Evolutionary conservation across 2,888 invertebrate genomes (phyloP).

Genomic region (Diadegma fenestrale): DNA sequence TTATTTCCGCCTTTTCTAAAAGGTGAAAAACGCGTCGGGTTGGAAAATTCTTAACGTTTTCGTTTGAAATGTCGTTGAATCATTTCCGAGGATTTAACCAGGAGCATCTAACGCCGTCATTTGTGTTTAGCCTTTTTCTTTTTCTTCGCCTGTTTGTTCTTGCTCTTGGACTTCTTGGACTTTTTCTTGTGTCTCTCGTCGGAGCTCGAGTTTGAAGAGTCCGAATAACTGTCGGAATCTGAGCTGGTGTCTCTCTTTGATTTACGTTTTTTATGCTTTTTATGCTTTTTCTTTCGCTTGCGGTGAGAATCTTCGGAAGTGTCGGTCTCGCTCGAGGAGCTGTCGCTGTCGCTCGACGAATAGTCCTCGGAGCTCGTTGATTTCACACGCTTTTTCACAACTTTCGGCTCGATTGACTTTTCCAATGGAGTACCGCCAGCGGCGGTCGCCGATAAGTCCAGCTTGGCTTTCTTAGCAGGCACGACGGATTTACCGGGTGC

Average conservation of each 20-base stretch:
- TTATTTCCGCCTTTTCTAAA: background rate
- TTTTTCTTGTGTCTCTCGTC: slow-evolving; percentile 89
- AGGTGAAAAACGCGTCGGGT: slow-evolving; percentile 3
- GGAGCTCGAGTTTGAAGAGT: slow-evolving; percentile 88
- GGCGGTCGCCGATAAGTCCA: slow-evolving; percentile 60
- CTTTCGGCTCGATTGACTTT: slow-evolving; percentile 81
- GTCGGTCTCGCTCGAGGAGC: slow-evolving; percentile 85
- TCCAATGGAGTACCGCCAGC: slow-evolving; percentile 63
- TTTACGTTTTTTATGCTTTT: slow-evolving; percentile 86
- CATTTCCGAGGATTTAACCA: background rate
- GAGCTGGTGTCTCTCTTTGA: slow-evolving; percentile 87
- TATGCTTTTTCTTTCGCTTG: slow-evolving; percentile 88
- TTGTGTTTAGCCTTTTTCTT: slow-evolving; percentile 90
- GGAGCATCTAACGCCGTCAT: slow-evolving; percentile 80
- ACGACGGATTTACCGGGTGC: slow-evolving; percentile 9
- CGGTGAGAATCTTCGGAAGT: slow-evolving; percentile 85
- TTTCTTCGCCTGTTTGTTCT: slow-evolving; percentile 90
- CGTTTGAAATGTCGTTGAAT: background rate
- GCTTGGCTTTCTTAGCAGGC: slow-evolving; percentile 77
- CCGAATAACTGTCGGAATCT: slow-evolving; percentile 88
- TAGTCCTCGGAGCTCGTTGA: slow-evolving; percentile 86
- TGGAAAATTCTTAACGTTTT: background rate
- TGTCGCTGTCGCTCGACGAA: slow-evolving; percentile 85
- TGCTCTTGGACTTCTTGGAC: slow-evolving; percentile 89
- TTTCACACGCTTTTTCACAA: slow-evolving; percentile 80